A percentile compares a stretch with the other conserved stretches of the same genome.
Conservation (phyloP, 1,140 invertebrate genomes). For the Penaeus japonicus region DNA sequence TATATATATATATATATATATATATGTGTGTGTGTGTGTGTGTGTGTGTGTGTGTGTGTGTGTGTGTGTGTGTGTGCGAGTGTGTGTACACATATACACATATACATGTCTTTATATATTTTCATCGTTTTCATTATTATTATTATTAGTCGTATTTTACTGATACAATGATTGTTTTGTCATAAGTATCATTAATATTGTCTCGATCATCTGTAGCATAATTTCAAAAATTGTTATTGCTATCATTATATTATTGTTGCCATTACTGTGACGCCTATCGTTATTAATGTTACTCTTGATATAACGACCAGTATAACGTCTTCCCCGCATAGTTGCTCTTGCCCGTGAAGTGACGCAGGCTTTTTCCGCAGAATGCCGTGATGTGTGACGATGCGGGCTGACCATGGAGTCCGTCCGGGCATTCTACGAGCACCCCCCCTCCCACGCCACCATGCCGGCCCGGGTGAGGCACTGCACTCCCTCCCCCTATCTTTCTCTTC, state of each 20-base stretch:
- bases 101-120: background rate
- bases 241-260: too few relatives aligned
- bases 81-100: background rate
- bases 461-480: background rate
- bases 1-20: slow-evolving; percentile 16
- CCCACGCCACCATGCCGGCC: slow-evolving; percentile 47
- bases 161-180: too few relatives aligned
- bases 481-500: background rate
- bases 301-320: too few relatives aligned
- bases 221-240: too few relatives aligned
- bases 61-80: background rate
- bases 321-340: background rate
- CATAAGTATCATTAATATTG: too few relatives aligned
- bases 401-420: slow-evolving; percentile 43
- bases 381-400: slow-evolving; percentile 38
- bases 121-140: background rate
- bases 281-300: background rate
- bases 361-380: slow-evolving; percentile 19
- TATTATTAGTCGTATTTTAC: background rate
- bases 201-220: too few relatives aligned
- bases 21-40: background rate
- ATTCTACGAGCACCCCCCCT: slow-evolving; percentile 45
- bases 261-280: too few relatives aligned
- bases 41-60: background rate
- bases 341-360: background rate